These are phyloP conservation scores for Palloptera scutellata DNA, from an alignment of 2,888 invertebrate genomes.

Conservation along the genomic window DNA sequence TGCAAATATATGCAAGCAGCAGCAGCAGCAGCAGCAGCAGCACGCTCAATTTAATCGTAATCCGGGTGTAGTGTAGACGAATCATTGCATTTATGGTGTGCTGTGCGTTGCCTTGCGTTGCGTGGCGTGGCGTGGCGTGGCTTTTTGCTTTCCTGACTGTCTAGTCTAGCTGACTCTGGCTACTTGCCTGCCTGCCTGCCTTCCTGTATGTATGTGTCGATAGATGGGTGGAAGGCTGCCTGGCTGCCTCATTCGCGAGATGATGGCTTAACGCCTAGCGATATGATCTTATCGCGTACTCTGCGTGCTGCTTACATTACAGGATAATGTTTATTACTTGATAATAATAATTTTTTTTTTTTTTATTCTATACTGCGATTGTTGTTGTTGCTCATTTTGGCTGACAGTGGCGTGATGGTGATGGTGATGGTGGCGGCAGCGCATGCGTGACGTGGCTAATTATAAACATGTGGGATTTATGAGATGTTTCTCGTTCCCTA, in stretches of 20 bases:
- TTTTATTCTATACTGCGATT: too few relatives aligned
- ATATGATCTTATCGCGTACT: too few relatives aligned
- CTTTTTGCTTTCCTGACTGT: too few relatives aligned
- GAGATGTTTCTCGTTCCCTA: background rate
- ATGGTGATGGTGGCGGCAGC: conserved; percentile 11
- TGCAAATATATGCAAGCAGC: conserved; percentile 44
- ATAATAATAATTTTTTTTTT: too few relatives aligned
- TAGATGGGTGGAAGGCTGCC: conserved; percentile 31
- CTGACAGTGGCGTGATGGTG: background rate
- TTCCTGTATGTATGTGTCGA: conserved; percentile 26
- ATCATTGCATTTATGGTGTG: conserved; percentile 14
- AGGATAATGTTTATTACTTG: too few relatives aligned
- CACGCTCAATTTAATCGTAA: conserved; percentile 63
- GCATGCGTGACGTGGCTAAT: conserved; percentile 48
- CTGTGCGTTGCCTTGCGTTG: background rate
- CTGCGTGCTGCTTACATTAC: too few relatives aligned
- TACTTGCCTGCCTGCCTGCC: conserved; percentile 32
- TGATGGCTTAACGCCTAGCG: too few relatives aligned
- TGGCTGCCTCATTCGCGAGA: too few relatives aligned
- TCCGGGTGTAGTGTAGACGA: conserved; percentile 45
- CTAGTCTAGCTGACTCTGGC: conserved; percentile 34
- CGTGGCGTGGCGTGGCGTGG: too few relatives aligned
- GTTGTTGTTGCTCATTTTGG: too few relatives aligned
- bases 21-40: conserved; percentile 38
- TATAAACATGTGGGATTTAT: conserved; percentile 58